Conservation (phyloP, 2,888 invertebrate species). For the Drosophila merina region DNA sequence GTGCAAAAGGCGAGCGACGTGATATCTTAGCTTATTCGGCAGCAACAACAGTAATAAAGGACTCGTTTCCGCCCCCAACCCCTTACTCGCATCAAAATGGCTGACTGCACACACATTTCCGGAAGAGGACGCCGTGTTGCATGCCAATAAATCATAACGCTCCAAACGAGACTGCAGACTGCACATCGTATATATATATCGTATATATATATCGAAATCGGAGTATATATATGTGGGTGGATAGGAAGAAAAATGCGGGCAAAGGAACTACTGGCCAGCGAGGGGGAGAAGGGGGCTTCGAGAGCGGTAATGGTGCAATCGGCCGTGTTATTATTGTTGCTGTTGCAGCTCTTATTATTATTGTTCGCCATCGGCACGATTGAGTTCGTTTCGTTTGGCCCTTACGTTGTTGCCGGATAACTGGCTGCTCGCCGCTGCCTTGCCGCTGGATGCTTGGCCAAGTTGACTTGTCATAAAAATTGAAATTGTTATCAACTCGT, state of each 20-base stretch:
- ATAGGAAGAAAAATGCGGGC: constrained; percentile 18
- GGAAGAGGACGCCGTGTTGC: constrained; percentile 67
- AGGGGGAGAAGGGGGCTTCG: constrained; percentile 25
- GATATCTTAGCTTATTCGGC: constrained; percentile 43
- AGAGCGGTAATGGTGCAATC: constrained; percentile 70
- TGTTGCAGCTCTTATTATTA: constrained; percentile 36
- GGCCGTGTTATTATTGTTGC: constrained; percentile 68
- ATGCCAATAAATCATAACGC: constrained; percentile 76
- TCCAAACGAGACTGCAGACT: constrained; percentile 41
- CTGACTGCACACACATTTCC: constrained; percentile 60
- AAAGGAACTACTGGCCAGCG: background rate
- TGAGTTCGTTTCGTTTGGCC: constrained; percentile 59
- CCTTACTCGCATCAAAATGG: constrained; percentile 50
- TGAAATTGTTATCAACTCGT: constrained; percentile 80
- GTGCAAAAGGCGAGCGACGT: constrained; percentile 36
- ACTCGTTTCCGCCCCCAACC: constrained; percentile 6
- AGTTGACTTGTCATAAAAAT: constrained; percentile 79
- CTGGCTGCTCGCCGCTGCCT: constrained; percentile 28
- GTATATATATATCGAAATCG: constrained; percentile 2
- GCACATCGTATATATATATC: constrained; percentile 7
- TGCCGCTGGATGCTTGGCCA: constrained; percentile 39
- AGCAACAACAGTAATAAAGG: constrained; percentile 38
- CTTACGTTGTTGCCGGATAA: constrained; percentile 38
- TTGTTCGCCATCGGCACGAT: constrained; percentile 37
- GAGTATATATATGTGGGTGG: background rate